Evolutionary conservation across 2,113 vertebrate species (phyloP), one percentile per base, ranked within the genome.

Genomic region (Polypterus bichir): DNA sequence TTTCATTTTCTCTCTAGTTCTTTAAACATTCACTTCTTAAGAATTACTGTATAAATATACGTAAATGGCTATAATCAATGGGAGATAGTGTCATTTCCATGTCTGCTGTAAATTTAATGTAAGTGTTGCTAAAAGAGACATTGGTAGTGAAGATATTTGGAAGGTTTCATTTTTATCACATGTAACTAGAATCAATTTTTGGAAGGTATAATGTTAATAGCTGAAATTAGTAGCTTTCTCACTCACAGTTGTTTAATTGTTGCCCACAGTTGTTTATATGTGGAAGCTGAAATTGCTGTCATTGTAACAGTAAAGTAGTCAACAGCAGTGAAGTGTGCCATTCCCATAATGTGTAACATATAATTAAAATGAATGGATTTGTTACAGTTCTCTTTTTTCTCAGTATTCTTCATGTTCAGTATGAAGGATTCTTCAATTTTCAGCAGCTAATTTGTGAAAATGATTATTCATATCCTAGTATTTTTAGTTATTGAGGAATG

Each of bases 341-440:
- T 59, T 75, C 5, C 0, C 67, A 68, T 79, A 74, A 78, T 80
- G 84, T 79, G 76, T 77, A 80, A 69, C 46, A 75, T 61, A 49
- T 85, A 87, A 88, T 87, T 86, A 85, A 81, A 88, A 81, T 74
- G 59, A 87, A 81, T 81, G 69, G 72, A 67, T 59, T 76, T 64
- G 9, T 64, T 70, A 46, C 72, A 68, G 68, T 49, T 7, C 69
- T 70, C 64, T 62, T 52, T 62, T 52, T 61, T 62, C 66, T 75
- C 6, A 7, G n/a, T 58, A 45, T 58, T 58, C 56, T 58, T 44
- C 56, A 44, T 58, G 27, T 27, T 27, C 27, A 27, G 27, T 27
- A 27, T 27, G 27, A 27, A 27, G 27, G 27, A 27, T 27, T 27
- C 27, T 27, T 27, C 1, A 27, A 27, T 27, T 27, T 27, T 27